Percentiles rank a stretch among this genome's conserved stretches.
phyloP scores from a whole-genome alignment of 2,888 invertebrate genomes.

The Keiferia lycopersicella region DNA sequence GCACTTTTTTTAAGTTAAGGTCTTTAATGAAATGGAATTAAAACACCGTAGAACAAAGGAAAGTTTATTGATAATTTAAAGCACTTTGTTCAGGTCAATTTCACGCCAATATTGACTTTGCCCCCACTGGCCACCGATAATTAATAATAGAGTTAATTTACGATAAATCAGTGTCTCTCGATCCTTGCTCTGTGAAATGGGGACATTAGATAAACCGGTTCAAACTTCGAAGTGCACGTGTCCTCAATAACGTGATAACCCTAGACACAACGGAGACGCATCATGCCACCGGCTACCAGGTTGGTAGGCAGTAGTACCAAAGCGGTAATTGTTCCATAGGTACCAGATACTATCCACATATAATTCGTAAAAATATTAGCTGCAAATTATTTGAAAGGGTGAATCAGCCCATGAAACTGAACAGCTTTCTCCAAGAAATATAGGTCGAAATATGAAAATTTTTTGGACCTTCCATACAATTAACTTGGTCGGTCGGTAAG shows the following conservation, averaged over 20 bases:
- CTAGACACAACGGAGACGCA: constrained; percentile 41
- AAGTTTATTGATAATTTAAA: neutral
- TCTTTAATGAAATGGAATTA: no score
- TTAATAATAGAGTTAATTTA: neutral
- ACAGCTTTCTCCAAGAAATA: no score
- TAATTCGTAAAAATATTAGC: no score
- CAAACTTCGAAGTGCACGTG: neutral
- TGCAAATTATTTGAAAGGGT: no score
- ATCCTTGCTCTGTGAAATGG: neutral
- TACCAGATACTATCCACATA: neutral
- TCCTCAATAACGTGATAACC: constrained; percentile 29
- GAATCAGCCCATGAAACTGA: no score
- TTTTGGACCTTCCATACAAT: no score
- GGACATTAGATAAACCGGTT: neutral
- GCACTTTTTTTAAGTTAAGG: no score
- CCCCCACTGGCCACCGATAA: neutral
- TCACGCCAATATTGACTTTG: neutral
- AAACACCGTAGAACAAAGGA: neutral
- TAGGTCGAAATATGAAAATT: no score
- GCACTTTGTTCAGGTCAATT: neutral
- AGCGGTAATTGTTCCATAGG: no score
- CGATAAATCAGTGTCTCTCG: neutral
- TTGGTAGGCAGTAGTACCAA: no score
- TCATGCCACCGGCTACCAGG: neutral
- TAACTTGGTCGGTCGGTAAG: no score